Evolutionary conservation across 2,113 vertebrate species (phyloP).

Genomic region (Aegypius monachus): DNA sequence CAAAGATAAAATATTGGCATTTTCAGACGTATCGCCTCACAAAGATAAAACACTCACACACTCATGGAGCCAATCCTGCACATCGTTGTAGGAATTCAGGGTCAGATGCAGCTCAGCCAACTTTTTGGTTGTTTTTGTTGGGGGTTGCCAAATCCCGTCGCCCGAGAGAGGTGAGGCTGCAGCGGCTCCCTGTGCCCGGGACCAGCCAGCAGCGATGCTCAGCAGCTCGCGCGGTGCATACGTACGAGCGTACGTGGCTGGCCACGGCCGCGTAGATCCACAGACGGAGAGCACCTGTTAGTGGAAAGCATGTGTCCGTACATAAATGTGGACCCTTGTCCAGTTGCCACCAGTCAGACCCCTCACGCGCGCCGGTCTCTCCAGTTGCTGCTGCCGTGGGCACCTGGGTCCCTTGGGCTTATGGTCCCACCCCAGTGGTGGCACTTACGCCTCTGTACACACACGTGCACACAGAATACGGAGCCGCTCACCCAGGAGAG

Average conservation of each 20-base stretch:
- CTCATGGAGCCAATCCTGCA: background rate
- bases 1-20: background rate
- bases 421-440: background rate
- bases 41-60: background rate
- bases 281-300: background rate
- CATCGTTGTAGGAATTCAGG: background rate
- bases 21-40: background rate
- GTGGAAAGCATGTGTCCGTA: background rate
- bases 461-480: background rate
- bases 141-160: background rate
- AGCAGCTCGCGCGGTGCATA: background rate
- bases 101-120: background rate
- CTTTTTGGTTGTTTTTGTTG: background rate
- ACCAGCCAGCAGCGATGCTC: background rate
- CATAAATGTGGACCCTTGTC: background rate
- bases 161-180: background rate
- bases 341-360: background rate
- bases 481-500: background rate
- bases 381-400: background rate
- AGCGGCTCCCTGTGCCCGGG: rapidly evolving
- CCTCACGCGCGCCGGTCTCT: background rate
- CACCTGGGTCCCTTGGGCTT: background rate
- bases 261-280: background rate
- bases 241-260: background rate
- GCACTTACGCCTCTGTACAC: rapidly evolving